Percentiles rank a stretch among this genome's conserved stretches.
Evolutionary conservation across 2,888 invertebrate species (phyloP).

Genomic region (Nysson spinosus): DNA sequence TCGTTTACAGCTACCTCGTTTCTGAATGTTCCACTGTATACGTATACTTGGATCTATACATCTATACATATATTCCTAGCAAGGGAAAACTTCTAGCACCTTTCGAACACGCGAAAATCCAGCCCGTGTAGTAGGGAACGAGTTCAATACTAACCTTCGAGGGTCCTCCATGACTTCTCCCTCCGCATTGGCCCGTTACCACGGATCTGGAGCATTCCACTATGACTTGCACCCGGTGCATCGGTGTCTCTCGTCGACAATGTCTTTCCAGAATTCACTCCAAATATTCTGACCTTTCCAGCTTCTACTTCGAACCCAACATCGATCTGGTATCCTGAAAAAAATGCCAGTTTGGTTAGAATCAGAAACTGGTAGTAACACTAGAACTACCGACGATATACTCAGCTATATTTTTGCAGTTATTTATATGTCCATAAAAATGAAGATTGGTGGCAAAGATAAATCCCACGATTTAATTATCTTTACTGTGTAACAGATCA

Average conservation of each 20-base stretch:
- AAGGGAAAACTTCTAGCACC: slow-evolving; percentile 27
- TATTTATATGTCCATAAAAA: too few relatives aligned
- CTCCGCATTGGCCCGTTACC: slow-evolving; percentile 15
- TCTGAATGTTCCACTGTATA: slow-evolving; percentile 12
- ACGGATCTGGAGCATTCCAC: slow-evolving; percentile 30
- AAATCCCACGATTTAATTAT: too few relatives aligned
- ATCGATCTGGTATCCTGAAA: too few relatives aligned
- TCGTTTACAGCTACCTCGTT: slow-evolving; percentile 23
- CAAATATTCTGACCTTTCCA: slow-evolving; percentile 8
- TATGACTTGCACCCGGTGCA: slow-evolving; percentile 19
- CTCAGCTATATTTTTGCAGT: too few relatives aligned
- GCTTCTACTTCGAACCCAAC: not conserved
- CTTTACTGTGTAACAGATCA: too few relatives aligned
- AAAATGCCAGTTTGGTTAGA: too few relatives aligned
- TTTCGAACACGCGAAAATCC: slow-evolving; percentile 42
- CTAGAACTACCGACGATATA: too few relatives aligned
- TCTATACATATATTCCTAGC: slow-evolving; percentile 11
- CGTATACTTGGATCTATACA: too few relatives aligned
- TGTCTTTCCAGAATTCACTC: slow-evolving; percentile 6
- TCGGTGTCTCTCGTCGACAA: slow-evolving; percentile 26
- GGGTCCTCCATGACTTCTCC: slow-evolving; percentile 30
- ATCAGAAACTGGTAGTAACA: too few relatives aligned
- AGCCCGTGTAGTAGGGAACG: slow-evolving; percentile 16
- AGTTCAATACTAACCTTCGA: slow-evolving; percentile 23
- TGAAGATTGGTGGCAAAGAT: too few relatives aligned